Evolutionary conservation across 2,888 invertebrate genomes (phyloP).

Genomic region (Selenia dentaria): DNA sequence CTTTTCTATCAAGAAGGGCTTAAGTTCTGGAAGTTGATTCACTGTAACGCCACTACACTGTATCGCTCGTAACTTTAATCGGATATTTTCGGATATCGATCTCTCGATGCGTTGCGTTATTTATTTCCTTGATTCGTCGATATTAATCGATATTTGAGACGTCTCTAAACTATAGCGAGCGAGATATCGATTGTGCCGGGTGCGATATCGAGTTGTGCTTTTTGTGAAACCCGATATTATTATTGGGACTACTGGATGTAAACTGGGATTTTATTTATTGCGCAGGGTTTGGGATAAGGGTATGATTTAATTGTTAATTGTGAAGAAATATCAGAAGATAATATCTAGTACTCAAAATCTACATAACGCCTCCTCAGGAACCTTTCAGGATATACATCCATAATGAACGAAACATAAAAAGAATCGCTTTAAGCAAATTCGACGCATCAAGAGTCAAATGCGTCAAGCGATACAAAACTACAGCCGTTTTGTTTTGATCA

Average conservation of each 20-base stretch:
- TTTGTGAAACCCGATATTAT: conserved; percentile 25
- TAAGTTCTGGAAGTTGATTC: neutral
- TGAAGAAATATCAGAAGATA: no score
- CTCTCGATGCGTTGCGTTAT: conserved; percentile 57
- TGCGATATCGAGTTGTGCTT: conserved; percentile 16
- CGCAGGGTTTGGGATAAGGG: conserved; percentile 17
- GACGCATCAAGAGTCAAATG: no score
- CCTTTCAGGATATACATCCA: no score
- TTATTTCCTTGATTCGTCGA: conserved; percentile 59
- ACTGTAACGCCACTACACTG: no score
- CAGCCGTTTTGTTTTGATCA: no score
- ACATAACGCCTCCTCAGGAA: no score
- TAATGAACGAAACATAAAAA: no score
- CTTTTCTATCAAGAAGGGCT: no score
- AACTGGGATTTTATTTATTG: conserved; percentile 16
- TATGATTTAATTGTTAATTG: no score
- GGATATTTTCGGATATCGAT: conserved; percentile 61
- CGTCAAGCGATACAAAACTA: no score
- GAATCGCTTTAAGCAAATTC: no score
- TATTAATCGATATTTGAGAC: conserved; percentile 64
- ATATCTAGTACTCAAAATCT: no score
- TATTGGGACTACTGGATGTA: conserved; percentile 25
- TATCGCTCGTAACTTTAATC: conserved; percentile 45
- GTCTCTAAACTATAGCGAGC: conserved; percentile 43
- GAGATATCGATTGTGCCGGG: conserved; percentile 28